phyloP scores from a whole-genome alignment of 2,113 vertebrate species.

The Perognathus longimembris region DNA sequence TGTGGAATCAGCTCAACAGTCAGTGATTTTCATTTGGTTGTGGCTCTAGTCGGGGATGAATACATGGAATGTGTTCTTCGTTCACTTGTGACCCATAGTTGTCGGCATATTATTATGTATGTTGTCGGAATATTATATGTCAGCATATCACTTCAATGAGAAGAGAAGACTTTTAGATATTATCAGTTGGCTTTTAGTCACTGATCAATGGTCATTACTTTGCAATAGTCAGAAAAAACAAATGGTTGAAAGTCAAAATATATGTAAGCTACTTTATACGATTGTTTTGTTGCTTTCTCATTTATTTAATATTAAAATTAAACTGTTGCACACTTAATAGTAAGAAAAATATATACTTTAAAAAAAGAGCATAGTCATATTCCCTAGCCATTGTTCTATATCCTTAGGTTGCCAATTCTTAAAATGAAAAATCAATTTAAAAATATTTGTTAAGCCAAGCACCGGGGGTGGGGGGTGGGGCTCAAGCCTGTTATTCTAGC shows the following conservation, averaged over 20 bases:
- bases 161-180: neutral
- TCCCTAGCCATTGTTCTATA: neutral
- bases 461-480: no score
- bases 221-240: neutral
- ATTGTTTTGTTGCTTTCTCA: conserved; percentile 4
- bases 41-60: neutral
- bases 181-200: neutral
- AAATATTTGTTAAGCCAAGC: conserved; percentile 8
- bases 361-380: neutral
- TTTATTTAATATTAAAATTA: conserved; percentile 22
- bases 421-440: conserved; percentile 21
- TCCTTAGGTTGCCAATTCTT: conserved; percentile 35
- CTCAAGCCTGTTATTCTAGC: no score
- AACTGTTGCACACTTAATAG: neutral
- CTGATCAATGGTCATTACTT: neutral
- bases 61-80: neutral
- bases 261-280: neutral
- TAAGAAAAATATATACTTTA: conserved; percentile 6
- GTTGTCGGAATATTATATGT: neutral
- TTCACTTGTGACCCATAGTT: neutral
- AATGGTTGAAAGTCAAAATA: conserved; percentile 23
- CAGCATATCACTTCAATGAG: neutral
- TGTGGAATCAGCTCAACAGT: neutral
- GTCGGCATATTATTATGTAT: neutral
- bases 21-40: neutral